Percentiles rank a stretch among this genome's conserved stretches.
Evolutionary conservation across 64 coral and sea anemone species (phyloP).

Genomic region (Hydrozoanthus tunicans): DNA sequence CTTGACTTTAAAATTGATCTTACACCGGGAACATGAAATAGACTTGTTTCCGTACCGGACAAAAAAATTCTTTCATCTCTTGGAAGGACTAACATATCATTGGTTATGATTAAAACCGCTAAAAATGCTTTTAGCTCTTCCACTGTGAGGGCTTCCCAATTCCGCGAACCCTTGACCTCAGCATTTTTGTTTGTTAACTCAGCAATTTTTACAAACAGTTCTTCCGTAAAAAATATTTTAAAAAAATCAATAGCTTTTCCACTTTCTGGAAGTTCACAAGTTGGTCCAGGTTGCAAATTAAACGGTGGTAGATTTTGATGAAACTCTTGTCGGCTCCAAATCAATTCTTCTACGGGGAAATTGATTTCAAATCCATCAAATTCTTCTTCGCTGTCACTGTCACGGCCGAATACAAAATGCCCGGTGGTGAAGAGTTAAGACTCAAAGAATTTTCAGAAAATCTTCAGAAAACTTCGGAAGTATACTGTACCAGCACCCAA

Average conservation of each 20-base stretch:
- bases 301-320: background rate
- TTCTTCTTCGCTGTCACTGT: conserved; percentile 24
- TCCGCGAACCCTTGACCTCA: background rate
- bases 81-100: conserved; percentile 56
- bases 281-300: background rate
- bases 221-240: conserved; percentile 17
- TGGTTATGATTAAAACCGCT: conserved; percentile 50
- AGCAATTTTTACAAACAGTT: conserved; percentile 9
- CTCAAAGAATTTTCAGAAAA: too few species aligned
- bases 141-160: conserved; percentile 1
- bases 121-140: conserved; percentile 64
- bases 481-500: too few species aligned
- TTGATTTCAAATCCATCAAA: conserved; percentile 16
- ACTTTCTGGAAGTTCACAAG: conserved; percentile 16
- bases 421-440: too few species aligned
- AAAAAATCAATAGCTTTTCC: conserved; percentile 27
- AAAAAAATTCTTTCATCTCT: conserved; percentile 58
- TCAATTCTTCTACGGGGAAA: background rate
- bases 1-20: conserved; percentile 50
- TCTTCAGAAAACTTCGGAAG: too few species aligned
- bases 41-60: conserved; percentile 2
- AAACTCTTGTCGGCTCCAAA: conserved; percentile 8
- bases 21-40: conserved; percentile 57
- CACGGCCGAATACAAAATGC: background rate
- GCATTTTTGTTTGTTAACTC: conserved; percentile 18